These are phyloP conservation scores for Shinisaurus crocodilurus DNA, from an alignment of 2,113 vertebrate species.

Conservation along the genomic window DNA sequence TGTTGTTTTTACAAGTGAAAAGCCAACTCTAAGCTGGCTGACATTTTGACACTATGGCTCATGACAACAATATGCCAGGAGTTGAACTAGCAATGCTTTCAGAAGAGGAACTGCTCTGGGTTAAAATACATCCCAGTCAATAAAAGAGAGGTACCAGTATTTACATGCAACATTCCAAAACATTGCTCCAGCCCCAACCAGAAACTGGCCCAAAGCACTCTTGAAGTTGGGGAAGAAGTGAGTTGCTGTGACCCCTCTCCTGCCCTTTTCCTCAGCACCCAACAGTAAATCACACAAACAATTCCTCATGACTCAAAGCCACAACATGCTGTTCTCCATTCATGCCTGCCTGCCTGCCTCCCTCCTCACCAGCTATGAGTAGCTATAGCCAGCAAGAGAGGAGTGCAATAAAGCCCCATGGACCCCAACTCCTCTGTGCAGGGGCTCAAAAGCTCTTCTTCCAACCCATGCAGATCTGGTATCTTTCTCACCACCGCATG, in stretches of 20 bases:
- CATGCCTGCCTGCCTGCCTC: neutral
- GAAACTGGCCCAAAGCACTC: neutral
- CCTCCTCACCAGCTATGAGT: neutral
- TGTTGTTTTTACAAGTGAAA: neutral
- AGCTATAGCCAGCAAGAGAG: too few species aligned
- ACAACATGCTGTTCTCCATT: neutral
- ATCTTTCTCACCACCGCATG: neutral
- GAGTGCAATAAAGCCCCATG: neutral
- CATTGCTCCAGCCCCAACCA: neutral
- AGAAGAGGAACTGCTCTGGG: neutral
- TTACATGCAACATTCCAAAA: neutral
- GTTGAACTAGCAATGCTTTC: neutral
- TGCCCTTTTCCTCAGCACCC: neutral
- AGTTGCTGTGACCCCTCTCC: neutral
- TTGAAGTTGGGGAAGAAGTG: neutral
- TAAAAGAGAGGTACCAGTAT: neutral
- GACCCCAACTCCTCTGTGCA: neutral
- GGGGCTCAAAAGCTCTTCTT: neutral
- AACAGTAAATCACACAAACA: neutral
- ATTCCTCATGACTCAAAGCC: neutral
- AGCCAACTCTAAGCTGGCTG: neutral
- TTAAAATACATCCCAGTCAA: neutral
- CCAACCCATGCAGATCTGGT: neutral
- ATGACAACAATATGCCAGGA: too few species aligned
- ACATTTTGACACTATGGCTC: neutral